Conservation (phyloP, 2,888 invertebrate genomes). For the Rhorus exstirpatorius region DNA sequence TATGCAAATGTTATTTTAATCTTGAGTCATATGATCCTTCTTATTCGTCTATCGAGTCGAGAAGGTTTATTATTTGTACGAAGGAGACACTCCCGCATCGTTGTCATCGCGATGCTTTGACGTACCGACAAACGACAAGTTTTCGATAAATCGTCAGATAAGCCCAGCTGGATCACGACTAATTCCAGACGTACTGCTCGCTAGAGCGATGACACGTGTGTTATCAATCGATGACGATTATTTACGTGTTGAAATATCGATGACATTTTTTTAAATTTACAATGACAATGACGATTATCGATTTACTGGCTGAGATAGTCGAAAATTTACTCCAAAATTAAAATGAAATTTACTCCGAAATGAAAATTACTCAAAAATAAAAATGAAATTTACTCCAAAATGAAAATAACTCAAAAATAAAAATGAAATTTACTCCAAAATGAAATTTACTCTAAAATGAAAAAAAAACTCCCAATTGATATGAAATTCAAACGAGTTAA, state of each 20-base stretch:
- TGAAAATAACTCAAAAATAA: too few species aligned
- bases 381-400: too few species aligned
- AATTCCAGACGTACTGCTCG: neutral
- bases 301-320: too few species aligned
- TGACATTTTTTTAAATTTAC: too few species aligned
- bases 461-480: too few species aligned
- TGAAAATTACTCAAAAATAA: neutral
- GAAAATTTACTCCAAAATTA: too few species aligned
- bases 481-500: too few species aligned
- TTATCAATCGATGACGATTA: conserved; percentile 5
- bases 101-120: conserved; percentile 2
- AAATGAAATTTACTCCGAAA: neutral
- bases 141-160: conserved; percentile 17
- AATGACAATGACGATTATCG: too few species aligned
- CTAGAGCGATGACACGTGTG: conserved; percentile 4
- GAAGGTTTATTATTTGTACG: neutral
- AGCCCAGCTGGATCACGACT: neutral
- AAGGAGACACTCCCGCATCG: neutral
- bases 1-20: neutral
- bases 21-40: neutral
- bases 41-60: neutral
- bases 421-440: too few species aligned
- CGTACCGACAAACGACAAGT: neutral
- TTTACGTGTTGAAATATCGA: neutral
- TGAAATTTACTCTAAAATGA: too few species aligned